A percentile compares a stretch with the other conserved stretches of the same genome.
These are phyloP conservation scores for Noctua comes DNA, from an alignment of 2,888 invertebrate species.

Conservation along the genomic window DNA sequence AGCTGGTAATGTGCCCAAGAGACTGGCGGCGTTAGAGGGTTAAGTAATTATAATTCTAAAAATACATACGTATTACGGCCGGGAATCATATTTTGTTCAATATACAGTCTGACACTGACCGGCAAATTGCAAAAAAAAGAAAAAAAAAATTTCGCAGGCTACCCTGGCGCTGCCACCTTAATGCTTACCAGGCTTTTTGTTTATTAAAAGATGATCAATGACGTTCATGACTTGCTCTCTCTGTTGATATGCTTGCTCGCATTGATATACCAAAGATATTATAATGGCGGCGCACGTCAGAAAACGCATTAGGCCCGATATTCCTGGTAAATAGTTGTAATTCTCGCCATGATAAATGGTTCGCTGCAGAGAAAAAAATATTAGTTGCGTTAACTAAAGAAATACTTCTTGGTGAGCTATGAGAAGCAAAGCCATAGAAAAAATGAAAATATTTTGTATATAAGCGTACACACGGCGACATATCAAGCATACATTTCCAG, in stretches of 20 bases:
- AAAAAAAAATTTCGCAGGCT: too few relatives aligned
- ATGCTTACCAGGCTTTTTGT: slow-evolving; percentile 77
- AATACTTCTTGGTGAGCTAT: neutral
- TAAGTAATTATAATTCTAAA: too few relatives aligned
- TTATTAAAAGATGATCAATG: slow-evolving; percentile 78
- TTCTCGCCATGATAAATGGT: slow-evolving; percentile 60
- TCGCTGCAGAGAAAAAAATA: slow-evolving; percentile 64
- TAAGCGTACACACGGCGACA: neutral
- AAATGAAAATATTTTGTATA: neutral
- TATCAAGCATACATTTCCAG: too few relatives aligned
- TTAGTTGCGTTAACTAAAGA: neutral
- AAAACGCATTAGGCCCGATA: slow-evolving; percentile 74
- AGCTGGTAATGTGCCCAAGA: too few relatives aligned
- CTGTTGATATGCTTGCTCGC: slow-evolving; percentile 78
- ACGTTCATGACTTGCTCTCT: slow-evolving; percentile 74
- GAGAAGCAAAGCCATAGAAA: neutral
- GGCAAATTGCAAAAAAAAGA: too few relatives aligned
- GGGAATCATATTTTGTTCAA: too few relatives aligned
- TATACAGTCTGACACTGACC: too few relatives aligned
- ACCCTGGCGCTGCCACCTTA: neutral
- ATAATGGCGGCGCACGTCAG: slow-evolving; percentile 75
- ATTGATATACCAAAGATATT: slow-evolving; percentile 75
- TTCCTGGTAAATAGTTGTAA: slow-evolving; percentile 71
- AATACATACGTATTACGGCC: too few relatives aligned
- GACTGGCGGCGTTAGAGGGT: too few relatives aligned